Evolutionary conservation across 2,888 invertebrate species (phyloP).

Genomic region (Ecliptopera silaceata): DNA sequence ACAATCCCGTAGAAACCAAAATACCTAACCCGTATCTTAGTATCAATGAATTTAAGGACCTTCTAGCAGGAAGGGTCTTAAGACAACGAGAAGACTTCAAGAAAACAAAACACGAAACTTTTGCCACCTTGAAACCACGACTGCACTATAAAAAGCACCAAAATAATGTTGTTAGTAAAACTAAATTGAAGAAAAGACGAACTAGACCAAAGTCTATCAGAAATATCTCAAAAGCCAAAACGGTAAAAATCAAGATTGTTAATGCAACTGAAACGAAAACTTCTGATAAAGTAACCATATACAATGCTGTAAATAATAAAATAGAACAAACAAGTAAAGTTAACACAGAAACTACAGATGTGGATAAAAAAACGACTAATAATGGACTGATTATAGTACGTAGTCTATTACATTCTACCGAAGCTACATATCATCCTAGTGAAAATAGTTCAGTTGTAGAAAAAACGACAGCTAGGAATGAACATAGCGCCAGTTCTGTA

Average conservation of each 20-base stretch:
- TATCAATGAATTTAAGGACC: conserved; percentile 58
- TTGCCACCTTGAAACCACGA: background rate
- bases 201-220: background rate
- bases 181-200: background rate
- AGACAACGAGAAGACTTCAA: conserved; percentile 39
- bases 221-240: background rate
- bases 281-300: background rate
- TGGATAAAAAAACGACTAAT: background rate
- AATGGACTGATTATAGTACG: background rate
- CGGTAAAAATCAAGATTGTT: background rate
- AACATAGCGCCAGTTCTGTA: too few relatives aligned
- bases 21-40: conserved; percentile 60
- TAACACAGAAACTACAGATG: background rate
- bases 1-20: conserved; percentile 69
- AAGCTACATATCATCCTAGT: background rate
- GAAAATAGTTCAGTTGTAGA: background rate
- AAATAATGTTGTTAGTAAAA: background rate
- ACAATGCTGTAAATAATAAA: background rate
- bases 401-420: background rate
- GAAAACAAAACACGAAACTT: conserved; percentile 5
- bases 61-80: conserved; percentile 43
- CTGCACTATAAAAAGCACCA: background rate
- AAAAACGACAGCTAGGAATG: background rate
- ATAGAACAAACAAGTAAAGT: background rate
- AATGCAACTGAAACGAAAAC: background rate